Evolutionary conservation across 2,113 vertebrate genomes (phyloP).

Genomic region (Passer montanus): DNA sequence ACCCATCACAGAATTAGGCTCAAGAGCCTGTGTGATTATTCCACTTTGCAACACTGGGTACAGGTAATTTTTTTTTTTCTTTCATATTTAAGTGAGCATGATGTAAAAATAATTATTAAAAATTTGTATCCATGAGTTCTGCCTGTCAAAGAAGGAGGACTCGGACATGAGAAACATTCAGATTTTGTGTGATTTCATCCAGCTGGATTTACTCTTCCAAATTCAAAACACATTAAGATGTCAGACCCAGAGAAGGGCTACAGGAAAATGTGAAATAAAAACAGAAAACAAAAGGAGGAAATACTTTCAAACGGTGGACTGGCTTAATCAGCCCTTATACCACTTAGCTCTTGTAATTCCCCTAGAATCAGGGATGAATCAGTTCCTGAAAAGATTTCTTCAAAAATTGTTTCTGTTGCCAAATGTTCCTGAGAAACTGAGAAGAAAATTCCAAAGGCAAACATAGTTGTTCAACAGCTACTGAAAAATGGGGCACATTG

Average conservation of each 20-base stretch:
- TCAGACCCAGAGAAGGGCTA: not conserved
- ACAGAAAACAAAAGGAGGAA: slow-evolving; percentile 4
- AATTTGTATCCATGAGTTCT: slow-evolving; percentile 7
- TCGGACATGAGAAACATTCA: slow-evolving; percentile 3
- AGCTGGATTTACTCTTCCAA: not conserved
- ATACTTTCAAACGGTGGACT: not conserved
- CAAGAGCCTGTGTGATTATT: slow-evolving; percentile 7
- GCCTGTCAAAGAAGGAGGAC: slow-evolving; percentile 27
- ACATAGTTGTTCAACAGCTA: not conserved
- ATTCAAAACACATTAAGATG: not conserved
- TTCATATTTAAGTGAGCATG: slow-evolving; percentile 33
- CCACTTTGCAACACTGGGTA: not conserved
- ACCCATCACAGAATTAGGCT: not conserved
- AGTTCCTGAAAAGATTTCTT: slow-evolving; percentile 39
- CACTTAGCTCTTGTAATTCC: not conserved
- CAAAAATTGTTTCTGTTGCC: not conserved
- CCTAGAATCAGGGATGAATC: slow-evolving; percentile 34
- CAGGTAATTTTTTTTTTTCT: slow-evolving; percentile 59
- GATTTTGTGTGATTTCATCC: not conserved
- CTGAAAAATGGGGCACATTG: not conserved
- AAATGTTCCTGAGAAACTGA: slow-evolving; percentile 27
- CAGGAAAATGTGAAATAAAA: slow-evolving; percentile 9
- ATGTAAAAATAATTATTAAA: slow-evolving; percentile 61
- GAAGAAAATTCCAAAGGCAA: slow-evolving; percentile 44
- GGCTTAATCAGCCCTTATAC: not conserved